These are phyloP conservation scores for Sinodicranocentrus sp. DNA, from an alignment of 2,888 invertebrate genomes.

Conservation along the genomic window DNA sequence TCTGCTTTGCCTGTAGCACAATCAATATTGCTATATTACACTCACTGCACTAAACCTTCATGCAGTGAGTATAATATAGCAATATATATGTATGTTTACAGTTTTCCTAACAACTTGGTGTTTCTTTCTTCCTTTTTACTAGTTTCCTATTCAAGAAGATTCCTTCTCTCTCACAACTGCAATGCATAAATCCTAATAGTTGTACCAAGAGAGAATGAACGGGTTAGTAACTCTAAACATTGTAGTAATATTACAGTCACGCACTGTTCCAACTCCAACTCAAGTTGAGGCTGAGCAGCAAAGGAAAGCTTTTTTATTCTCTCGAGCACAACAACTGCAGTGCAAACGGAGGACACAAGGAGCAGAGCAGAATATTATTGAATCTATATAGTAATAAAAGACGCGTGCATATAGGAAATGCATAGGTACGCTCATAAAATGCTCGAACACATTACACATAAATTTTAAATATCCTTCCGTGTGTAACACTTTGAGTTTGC, in stretches of 20 bases:
- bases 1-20: background rate
- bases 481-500: no score
- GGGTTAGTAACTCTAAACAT: slow-evolving; percentile 41
- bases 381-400: no score
- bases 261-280: slow-evolving; percentile 41
- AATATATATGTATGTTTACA: background rate
- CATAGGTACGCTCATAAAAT: no score
- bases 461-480: no score
- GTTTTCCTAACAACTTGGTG: slow-evolving; percentile 2
- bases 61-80: background rate
- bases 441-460: no score
- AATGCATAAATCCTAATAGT: background rate
- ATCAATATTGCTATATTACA: slow-evolving; percentile 36
- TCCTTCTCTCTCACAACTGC: background rate
- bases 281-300: slow-evolving; percentile 42
- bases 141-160: background rate
- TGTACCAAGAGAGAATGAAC: slow-evolving; percentile 15
- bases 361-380: no score
- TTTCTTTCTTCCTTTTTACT: background rate
- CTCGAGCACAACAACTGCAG: background rate
- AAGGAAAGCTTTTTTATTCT: slow-evolving; percentile 47
- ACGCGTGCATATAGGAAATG: no score
- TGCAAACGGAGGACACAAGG: background rate
- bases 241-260: slow-evolving; percentile 52
- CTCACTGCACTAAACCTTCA: slow-evolving; percentile 1